Base-by-base conservation (phyloP, 2,888 invertebrate species). In the Caenorhabditis virilis region DNA sequence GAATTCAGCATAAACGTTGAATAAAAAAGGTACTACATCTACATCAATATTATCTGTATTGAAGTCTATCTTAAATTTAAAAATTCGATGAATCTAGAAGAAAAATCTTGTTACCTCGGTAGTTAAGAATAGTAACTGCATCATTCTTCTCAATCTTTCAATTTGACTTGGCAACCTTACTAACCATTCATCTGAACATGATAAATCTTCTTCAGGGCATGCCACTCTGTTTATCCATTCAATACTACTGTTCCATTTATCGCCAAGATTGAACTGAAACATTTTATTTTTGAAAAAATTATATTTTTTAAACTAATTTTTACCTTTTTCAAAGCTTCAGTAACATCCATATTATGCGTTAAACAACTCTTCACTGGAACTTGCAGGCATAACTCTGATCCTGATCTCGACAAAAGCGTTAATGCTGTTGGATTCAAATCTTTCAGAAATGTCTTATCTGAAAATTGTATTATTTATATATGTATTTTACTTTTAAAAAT, bases 191-290 rank as follows among this genome's bases (percentile, higher is more conserved):
- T 77, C 73, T 0, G 73, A 55, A 26, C 77, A 78, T 1, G 67
- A 62, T 1, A 77, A 64, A 33, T 77, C 77, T 23, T 78, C 78
- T 38, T 69, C 73, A 22, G 75, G 72, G 30, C 76, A 70, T 6
- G 76, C 75, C 2, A 75, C 70, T 25, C 72, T 55, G 43, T 74
- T 74, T 16, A 74, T 54, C 78, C 78, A 78, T 35, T 68, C 69
- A 6, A 77, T 54, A n/a, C 75, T 75, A 30, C 63, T 65, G 35
- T 69, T 64, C 72, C 77, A 78, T n/a, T 72, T 72, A 13, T 74
- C 69, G 11, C 77, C 78, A 1, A 78, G 62, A 41, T 70, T 63
- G 22, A 72, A 74, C 69, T 75, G 46, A 27, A 56, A 50, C 3
- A 20, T 20, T 16, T 38, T 20, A 30, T 4, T 15, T 15, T 39